Evolutionary conservation across 2,797 vertebrate species (phyloP).

Genomic region (Fistularia tabacaria): DNA sequence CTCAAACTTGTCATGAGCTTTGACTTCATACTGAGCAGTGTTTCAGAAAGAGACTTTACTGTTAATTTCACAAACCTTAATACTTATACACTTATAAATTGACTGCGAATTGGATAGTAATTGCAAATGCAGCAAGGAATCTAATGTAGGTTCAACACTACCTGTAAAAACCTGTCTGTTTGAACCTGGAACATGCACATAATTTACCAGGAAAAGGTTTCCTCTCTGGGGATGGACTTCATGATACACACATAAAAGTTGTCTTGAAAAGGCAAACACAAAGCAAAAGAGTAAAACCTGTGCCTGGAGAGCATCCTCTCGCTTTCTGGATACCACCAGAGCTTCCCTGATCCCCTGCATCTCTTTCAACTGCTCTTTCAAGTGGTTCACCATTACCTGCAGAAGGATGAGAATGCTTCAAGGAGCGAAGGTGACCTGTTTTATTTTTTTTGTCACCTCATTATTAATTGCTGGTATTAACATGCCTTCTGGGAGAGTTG

Average conservation of each 20-base stretch:
- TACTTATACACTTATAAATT: no score
- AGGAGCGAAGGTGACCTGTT: background rate
- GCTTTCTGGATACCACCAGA: slow-evolving; percentile 74
- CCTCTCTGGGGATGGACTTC: background rate
- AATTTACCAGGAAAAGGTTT: background rate
- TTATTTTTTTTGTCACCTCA: background rate
- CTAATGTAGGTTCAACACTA: no score
- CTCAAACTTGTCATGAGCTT: no score
- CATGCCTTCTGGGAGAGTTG: no score
- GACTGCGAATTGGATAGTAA: no score
- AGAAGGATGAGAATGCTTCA: background rate
- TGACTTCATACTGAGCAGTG: no score
- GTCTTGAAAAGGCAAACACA: background rate
- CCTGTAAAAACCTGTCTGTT: no score
- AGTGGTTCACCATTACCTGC: slow-evolving; percentile 82
- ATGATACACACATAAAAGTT: background rate
- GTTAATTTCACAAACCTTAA: no score
- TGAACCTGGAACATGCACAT: no score
- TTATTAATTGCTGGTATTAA: background rate
- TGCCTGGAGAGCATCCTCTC: slow-evolving; percentile 85
- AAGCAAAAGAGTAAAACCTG: slow-evolving; percentile 45
- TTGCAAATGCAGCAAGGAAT: no score
- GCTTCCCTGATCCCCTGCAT: slow-evolving; percentile 77
- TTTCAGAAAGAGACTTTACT: no score
- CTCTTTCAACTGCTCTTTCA: slow-evolving; percentile 82